Conservation (phyloP, 37 sponge, comb jelly and placozoan genomes). For the Spongia lamella region DNA sequence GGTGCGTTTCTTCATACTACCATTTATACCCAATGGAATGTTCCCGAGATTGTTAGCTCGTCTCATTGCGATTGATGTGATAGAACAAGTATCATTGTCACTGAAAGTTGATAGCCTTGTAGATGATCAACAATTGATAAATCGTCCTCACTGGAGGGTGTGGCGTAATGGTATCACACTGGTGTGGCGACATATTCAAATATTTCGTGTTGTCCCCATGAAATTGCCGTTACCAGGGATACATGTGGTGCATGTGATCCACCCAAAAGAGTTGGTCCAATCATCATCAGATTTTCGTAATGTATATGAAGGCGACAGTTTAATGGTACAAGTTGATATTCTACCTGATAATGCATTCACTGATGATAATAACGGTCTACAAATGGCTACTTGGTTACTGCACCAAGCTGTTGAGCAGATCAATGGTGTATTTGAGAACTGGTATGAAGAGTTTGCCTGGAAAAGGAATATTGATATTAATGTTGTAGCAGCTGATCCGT, state of each 20-base stretch:
- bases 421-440: constrained; percentile 81
- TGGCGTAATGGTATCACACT: constrained; percentile 75
- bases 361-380: constrained; percentile 30
- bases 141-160: constrained; percentile 65
- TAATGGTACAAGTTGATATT: constrained; percentile 41
- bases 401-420: constrained; percentile 54
- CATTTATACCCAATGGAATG: constrained; percentile 78
- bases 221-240: constrained; percentile 20
- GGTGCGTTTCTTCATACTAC: constrained; percentile 53
- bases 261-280: neutral
- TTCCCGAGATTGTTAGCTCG: constrained; percentile 76
- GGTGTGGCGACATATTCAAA: constrained; percentile 57
- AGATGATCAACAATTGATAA: constrained; percentile 2
- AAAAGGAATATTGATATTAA: constrained; percentile 23
- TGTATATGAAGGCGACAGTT: constrained; percentile 30
- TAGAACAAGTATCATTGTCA: constrained; percentile 20
- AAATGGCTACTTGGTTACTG: constrained; percentile 77
- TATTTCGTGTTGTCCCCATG: constrained; percentile 54
- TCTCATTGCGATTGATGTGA: constrained; percentile 51
- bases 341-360: neutral
- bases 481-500: constrained; percentile 34
- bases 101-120: neutral
- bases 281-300: too few species aligned
- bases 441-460: constrained; percentile 78
- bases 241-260: constrained; percentile 17